Evolutionary conservation across 1,140 invertebrate genomes (phyloP), one percentile per base, ranked within the genome.

Genomic region (Trichogramma pretiosum): DNA sequence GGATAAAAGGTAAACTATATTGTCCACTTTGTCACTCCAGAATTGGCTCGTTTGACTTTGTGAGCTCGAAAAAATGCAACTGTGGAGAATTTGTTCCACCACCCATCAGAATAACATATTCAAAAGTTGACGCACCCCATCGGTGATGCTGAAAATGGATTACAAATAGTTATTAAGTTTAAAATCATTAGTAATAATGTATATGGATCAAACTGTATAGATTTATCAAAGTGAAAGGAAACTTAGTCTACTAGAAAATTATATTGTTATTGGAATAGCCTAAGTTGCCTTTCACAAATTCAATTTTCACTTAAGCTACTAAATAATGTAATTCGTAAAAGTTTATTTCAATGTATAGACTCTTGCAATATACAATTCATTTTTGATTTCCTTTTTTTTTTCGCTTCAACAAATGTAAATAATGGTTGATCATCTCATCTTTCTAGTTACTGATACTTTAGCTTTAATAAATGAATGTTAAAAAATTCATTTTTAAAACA

Each of bases 31-130:
- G 67, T 41, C 63, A 64, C 24, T 61, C 52, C 44, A 58, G 65
- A 34, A 48, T 68, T 50, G 67, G 67, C 23, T 64, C 62, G 0
- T 69, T 69, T 52, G 66, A 69, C 36, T 68, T 69, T 48, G 51
- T 69, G 19, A 66, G 61, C 36, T 50, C 56, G 8, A 45, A 48
- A 14, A 67, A 67, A 44, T 69, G 67, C 42, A 55, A 61, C 21
- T 68, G 65, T 14, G 55, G 55, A 13, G 47, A 57, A 43, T 64
- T 56, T 36, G 32, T 64, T 13, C 50, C 49, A 47, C 63, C 60
- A 5, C 60, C 67, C 17, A 59, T 69, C 35, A 62, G 63, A 44
- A 60, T 69, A 60, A 60, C 61, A 22, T 61, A 60, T 17, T 60
- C 56, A 23, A 68, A 66, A 55, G 56, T 69, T 19, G 65, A 69